These are phyloP conservation scores for Synergus laeviventris DNA, from an alignment of 2,888 invertebrate genomes.

Conservation along the genomic window DNA sequence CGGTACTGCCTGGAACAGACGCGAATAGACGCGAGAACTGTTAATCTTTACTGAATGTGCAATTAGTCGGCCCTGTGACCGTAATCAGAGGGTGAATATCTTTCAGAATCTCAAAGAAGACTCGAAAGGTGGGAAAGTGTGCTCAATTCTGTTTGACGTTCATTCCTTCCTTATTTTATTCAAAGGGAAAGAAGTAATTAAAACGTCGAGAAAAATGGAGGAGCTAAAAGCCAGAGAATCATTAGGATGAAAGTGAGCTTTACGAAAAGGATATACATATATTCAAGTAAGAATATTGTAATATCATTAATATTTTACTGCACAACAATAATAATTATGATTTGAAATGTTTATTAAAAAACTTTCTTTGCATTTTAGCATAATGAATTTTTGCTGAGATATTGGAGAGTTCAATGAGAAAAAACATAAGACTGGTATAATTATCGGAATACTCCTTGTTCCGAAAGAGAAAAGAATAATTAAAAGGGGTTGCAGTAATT, in stretches of 20 bases:
- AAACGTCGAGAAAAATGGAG: constrained; percentile 13
- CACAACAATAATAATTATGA: background rate
- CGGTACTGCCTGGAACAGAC: constrained; percentile 12
- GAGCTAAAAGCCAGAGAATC: background rate
- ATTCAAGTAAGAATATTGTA: background rate
- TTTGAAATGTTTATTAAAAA: background rate
- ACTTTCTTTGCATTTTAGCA: too few relatives aligned
- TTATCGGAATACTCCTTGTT: background rate
- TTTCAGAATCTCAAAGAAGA: constrained; percentile 27
- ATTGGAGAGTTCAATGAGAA: too few relatives aligned
- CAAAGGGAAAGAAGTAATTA: constrained; percentile 29
- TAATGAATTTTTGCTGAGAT: background rate
- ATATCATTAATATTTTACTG: background rate
- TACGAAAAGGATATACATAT: background rate
- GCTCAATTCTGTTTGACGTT: constrained; percentile 16
- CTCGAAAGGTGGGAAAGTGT: constrained; percentile 13
- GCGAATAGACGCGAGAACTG: constrained; percentile 8
- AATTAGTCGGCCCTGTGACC: constrained; percentile 47
- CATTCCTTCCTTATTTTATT: constrained; percentile 5
- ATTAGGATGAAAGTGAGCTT: background rate
- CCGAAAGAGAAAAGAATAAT: background rate
- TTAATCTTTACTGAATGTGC: constrained; percentile 50
- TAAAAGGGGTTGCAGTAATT: background rate
- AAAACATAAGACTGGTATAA: background rate
- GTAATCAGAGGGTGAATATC: constrained; percentile 26